A percentile compares a stretch with the other conserved stretches of the same genome.
These are phyloP conservation scores for Cremastobaeus sp. DNA, from an alignment of 2,888 invertebrate genomes.

Conservation along the genomic window DNA sequence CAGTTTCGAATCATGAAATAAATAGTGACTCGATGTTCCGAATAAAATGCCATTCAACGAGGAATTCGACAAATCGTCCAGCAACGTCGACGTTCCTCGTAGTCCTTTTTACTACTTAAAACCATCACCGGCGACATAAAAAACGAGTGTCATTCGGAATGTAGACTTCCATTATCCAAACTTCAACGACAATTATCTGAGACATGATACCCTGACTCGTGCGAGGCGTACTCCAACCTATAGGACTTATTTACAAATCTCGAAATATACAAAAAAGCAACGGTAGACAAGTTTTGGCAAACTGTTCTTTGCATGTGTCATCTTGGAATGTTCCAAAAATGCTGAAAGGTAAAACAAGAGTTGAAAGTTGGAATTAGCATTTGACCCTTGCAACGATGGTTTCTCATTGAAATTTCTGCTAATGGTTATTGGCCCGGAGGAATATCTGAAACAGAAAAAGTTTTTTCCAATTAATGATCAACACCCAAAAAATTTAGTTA, in stretches of 20 bases:
- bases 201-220: no score
- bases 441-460: slow-evolving; percentile 75
- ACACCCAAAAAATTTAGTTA: not conserved
- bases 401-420: slow-evolving; percentile 49
- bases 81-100: slow-evolving; percentile 26
- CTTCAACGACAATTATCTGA: no score
- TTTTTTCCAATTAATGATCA: no score
- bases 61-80: slow-evolving; percentile 32
- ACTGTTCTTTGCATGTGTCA: not conserved
- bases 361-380: slow-evolving; percentile 51
- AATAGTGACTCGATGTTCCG: slow-evolving; percentile 25
- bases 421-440: slow-evolving; percentile 64
- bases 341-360: slow-evolving; percentile 1
- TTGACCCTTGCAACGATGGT: slow-evolving; percentile 20
- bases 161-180: no score
- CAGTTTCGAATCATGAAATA: slow-evolving; percentile 2
- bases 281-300: not conserved
- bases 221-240: no score
- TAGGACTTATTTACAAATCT: no score
- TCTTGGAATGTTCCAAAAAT: slow-evolving; percentile 18
- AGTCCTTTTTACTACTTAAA: not conserved
- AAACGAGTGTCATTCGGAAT: no score
- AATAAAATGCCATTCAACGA: slow-evolving; percentile 13
- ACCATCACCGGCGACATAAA: not conserved
- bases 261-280: no score